These are phyloP conservation scores for Cydia pomonella DNA, from an alignment of 1,140 invertebrate genomes.

Conservation along the genomic window DNA sequence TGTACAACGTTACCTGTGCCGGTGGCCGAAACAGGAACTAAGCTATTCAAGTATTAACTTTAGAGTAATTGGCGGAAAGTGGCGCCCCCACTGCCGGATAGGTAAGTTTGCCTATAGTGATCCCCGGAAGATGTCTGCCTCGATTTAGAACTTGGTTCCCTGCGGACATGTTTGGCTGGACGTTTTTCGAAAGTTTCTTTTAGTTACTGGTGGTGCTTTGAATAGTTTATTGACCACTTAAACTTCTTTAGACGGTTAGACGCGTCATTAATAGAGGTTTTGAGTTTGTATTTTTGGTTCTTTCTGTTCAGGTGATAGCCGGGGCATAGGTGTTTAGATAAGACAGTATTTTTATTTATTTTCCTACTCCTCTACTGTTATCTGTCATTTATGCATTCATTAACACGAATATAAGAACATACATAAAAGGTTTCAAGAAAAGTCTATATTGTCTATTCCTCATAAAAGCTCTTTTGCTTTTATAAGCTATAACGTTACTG, in stretches of 20 bases:
- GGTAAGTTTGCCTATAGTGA: conserved; percentile 13
- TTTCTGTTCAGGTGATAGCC: neutral
- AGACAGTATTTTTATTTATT: too few species aligned
- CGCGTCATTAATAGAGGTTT: neutral
- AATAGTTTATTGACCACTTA: conserved; percentile 3
- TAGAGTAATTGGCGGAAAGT: neutral
- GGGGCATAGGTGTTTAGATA: too few species aligned
- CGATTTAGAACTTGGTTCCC: conserved; percentile 8
- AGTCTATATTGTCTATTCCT: too few species aligned
- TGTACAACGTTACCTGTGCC: neutral
- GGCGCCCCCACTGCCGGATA: neutral
- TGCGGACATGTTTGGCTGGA: neutral
- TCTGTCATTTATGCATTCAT: too few species aligned
- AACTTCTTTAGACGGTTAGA: neutral
- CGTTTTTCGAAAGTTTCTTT: conserved; percentile 19
- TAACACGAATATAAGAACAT: too few species aligned
- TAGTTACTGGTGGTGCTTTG: conserved; percentile 2
- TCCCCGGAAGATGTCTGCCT: conserved; percentile 11
- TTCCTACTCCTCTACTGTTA: too few species aligned
- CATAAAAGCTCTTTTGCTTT: too few species aligned
- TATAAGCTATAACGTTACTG: too few species aligned
- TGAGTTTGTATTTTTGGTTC: neutral
- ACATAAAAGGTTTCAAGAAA: too few species aligned
- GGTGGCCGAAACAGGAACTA: conserved; percentile 21
- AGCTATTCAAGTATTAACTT: neutral